Base-by-base conservation (phyloP, 1,140 invertebrate species). In the Drosophila suzukii region DNA sequence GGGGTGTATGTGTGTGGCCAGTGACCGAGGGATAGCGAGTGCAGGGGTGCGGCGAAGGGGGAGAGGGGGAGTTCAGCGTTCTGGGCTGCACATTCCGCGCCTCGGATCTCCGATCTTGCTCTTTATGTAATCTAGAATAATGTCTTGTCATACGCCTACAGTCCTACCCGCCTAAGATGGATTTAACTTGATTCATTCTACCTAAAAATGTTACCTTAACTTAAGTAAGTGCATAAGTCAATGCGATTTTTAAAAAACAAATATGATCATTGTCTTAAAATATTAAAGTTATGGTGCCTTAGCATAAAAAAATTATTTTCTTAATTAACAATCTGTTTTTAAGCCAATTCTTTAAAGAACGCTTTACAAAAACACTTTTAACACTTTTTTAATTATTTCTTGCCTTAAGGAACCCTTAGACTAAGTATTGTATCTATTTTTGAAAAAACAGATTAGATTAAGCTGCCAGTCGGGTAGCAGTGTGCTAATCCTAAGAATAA, bases 101-200 rank as follows among this genome's bases (percentile, higher is more conserved):
- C 47, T 60, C 49, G 53, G 60, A 44, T 50, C 77, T 67, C 79
- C 78, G 83, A 79, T 86, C 83, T 86, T 47, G 59, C 62, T 76
- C 73, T 86, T 88, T 86, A 86, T 86, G 75, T 86, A 86, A 86
- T 86, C 79, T 76, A 88, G 78, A 83, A 86, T 86, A 75, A 47
- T 55, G 67, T 74, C 60, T 70, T 78, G 72, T 56, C 72, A 66
- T 53, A 57, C 38, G 67, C 57, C 57, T 49, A 53, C 70, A 71
- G 56, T 39, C 20, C 10, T 41, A 39, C 20, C 17, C 44, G 8
- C 2, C 0, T 43, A 15, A 49, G 6, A 4, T 17, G 7, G 4
- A 49, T 49, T 20, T 20, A 15, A 0, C 15, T 10, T 11, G 8
- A 20, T 7, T 32, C 30, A 32, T 32, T 1, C 30, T 32, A 32